Evolutionary conservation across 2,797 vertebrate genomes (phyloP), one percentile per base, ranked within the genome.

Genomic region (Silurus aristotelis): DNA sequence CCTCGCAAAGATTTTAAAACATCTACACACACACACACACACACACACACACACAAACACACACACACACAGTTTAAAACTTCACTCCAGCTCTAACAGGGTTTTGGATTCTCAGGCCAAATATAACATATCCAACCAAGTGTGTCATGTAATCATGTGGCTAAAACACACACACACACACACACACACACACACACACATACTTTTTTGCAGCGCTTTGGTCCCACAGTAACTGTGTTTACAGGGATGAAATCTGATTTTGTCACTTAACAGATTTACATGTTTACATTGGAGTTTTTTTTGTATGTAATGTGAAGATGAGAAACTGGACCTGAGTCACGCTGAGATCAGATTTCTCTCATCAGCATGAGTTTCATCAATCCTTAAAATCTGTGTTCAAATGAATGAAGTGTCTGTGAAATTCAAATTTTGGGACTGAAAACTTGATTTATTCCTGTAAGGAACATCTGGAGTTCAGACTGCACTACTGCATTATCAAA

Each of bases 61-160:
- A 25, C 46, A 48, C 22, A 52, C 46, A 73, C 22, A 55, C 48
- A 76, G n/a, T 76, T 76, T 56, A 76, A 76, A 15, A 76, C 52
- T 58, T 76, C 7, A 56, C 0, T 25, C 90, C 91, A 91, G 92
- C 89, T 78, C 78, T 85, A 93, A 90, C 88, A 88, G 80, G 7
- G 73, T 17, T n/a, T 13, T 90, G 90, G 91, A 89, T 0, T 58
- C 0, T 84, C 63, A 27, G 60, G 83, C 90, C 90, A 91, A 89
- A 89, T 85, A 87, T 86, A 90, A 88, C 80, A 89, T 71, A 83
- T 87, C 81, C 67, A 67, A 80, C 76, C 9, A 79, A 61, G 76
- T 79, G 76, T 79, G 76, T 63, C 66, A 78, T 89, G 87, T 92
- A 92, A 91, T 93, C 58, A 56, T 12, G 31, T 78, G 31, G 58